A percentile compares a stretch with the other conserved stretches of the same genome.
phyloP scores from a whole-genome alignment of 2,888 invertebrate genomes.

The Morpho achilles region DNA sequence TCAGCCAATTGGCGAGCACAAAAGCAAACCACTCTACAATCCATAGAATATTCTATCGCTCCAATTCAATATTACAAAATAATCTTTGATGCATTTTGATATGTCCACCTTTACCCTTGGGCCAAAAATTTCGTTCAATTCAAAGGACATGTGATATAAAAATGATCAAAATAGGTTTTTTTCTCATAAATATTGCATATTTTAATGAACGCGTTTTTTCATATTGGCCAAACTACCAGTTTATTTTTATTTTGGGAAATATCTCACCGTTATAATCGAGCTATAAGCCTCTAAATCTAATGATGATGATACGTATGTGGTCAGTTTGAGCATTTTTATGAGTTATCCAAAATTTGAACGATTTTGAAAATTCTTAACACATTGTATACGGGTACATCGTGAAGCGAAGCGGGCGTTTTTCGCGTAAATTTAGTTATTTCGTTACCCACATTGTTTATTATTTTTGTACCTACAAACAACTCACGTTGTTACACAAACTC shows the following conservation, averaged over 20 bases:
- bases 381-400: too few species aligned
- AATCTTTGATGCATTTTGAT: constrained; percentile 43
- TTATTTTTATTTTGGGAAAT: not conserved
- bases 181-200: not conserved
- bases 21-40: constrained; percentile 37
- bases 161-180: constrained; percentile 7
- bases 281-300: constrained; percentile 14
- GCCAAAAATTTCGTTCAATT: constrained; percentile 15
- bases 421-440: too few species aligned
- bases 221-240: constrained; percentile 1
- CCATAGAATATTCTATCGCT: constrained; percentile 54
- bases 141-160: constrained; percentile 19
- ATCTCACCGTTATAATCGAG: not conserved
- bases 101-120: constrained; percentile 53
- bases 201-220: not conserved
- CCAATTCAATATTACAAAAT: constrained; percentile 41
- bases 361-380: not conserved
- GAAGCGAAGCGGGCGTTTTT: too few species aligned
- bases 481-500: too few species aligned
- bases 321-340: constrained; percentile 16
- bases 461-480: too few species aligned
- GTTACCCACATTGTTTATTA: too few species aligned
- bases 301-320: constrained; percentile 16
- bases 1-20: constrained; percentile 25
- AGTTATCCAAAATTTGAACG: constrained; percentile 5